Conservation (phyloP, 2,888 invertebrate genomes). For the Nipponacmea schrenckii region DNA sequence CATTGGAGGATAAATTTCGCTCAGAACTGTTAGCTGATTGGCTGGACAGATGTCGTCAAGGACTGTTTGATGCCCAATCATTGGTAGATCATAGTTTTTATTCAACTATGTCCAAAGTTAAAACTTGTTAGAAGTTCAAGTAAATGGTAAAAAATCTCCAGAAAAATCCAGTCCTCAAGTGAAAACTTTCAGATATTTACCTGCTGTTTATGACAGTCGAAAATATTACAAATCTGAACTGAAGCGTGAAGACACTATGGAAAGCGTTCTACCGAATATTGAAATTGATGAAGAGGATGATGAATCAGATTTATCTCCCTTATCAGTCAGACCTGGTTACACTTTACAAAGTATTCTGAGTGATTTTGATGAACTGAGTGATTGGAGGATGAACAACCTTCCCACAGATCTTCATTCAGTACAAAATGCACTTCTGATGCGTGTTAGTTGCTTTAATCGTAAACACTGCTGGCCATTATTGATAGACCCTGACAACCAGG, state of each 20-base stretch:
- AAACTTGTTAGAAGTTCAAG: constrained; percentile 17
- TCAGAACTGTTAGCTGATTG: constrained; percentile 60
- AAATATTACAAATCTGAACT: constrained; percentile 59
- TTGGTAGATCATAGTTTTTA: constrained; percentile 28
- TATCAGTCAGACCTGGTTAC: constrained; percentile 54
- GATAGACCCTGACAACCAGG: constrained; percentile 64
- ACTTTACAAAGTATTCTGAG: constrained; percentile 58
- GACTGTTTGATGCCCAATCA: constrained; percentile 33
- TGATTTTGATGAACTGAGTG: constrained; percentile 60
- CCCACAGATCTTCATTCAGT: constrained; percentile 62
- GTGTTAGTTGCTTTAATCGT: constrained; percentile 55
- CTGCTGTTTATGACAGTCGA: constrained; percentile 55
- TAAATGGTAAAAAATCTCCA: background rate
- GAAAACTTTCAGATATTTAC: constrained; percentile 52
- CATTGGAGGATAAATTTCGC: constrained; percentile 58
- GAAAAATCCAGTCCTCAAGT: constrained; percentile 42
- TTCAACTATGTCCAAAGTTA: constrained; percentile 27
- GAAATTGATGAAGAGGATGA: constrained; percentile 50
- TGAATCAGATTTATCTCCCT: constrained; percentile 48
- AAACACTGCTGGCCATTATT: constrained; percentile 64
- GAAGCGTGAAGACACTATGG: constrained; percentile 53
- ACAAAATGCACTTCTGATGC: constrained; percentile 63
- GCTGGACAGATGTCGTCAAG: constrained; percentile 56
- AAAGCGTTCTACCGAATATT: constrained; percentile 43
- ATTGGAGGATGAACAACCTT: constrained; percentile 57